Base-by-base conservation (phyloP, 1,140 invertebrate species). In the Campoletis sonorensis region DNA sequence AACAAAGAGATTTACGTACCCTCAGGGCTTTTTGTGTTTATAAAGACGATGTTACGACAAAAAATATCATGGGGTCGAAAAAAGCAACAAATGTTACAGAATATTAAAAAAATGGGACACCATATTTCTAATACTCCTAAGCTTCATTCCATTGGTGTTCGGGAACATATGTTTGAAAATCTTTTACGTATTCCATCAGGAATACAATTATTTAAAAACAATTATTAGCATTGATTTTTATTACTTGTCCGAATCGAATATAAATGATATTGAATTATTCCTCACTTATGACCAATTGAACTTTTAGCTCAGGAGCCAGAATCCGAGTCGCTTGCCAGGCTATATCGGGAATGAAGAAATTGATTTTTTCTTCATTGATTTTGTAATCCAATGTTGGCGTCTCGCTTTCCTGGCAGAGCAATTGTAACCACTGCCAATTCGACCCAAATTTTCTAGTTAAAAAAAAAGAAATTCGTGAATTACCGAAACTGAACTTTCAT, bases 221-320 rank as follows among this genome's bases (percentile, higher is more conserved):
- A n/a, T n/a, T n/a, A n/a, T n/a, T n/a, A n/a, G n/a, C 18, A 54
- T n/a, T 11, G 51, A 54, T n/a, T 54, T 15, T 11, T 18, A n/a
- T 3, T 54, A 54, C n/a, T 54, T 54, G 51, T 3, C n/a, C n/a
- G 2, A 10, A 45, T 11, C 40, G 16, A 54, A 54, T 54, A n/a
- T 33, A n/a, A 54, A 1, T 64, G 27, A 7, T 13, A 64, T 27
- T 4, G 5, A 49, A 75, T 51, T 49, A 0, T 49, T 49, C 54
- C 76, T 40, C 71, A 86, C 85, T 61, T 67, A 86, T 84, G 49
- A 81, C 82, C 15, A 79, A 86, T 79, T 86, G 85, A 70, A 85
- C 79, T 86, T 85, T 86, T 16, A 86, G 64, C 15, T 18, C 15
- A 0, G 85, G 81, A 21, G 85, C 84, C 23, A 71, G 79, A 40